phyloP scores from a whole-genome alignment of 2,797 vertebrate species.

The Thaleichthys pacificus region DNA sequence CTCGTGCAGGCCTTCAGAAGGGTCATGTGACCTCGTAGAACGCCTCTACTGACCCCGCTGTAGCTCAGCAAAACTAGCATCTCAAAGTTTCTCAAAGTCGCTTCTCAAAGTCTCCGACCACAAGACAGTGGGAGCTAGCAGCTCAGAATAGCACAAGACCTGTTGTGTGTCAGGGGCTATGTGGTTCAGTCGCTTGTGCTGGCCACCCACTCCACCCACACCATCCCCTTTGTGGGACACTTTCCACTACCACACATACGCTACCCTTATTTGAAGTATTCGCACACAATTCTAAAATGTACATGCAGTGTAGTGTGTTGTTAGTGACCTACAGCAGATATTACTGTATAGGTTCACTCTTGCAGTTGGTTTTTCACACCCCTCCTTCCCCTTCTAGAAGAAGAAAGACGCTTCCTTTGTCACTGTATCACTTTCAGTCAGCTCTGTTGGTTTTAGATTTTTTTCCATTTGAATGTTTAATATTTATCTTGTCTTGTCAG shows the following conservation, averaged over 20 bases:
- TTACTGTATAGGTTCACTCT: too few relatives aligned
- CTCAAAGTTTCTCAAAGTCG: too few relatives aligned
- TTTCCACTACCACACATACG: not conserved
- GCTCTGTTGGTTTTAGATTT: slow-evolving; percentile 4
- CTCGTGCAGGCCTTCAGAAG: not conserved
- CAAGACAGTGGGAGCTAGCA: slow-evolving; percentile 21
- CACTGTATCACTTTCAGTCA: not conserved
- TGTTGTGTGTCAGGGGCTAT: slow-evolving; percentile 4
- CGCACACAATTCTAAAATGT: too few relatives aligned
- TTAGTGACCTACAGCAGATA: too few relatives aligned
- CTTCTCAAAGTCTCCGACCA: not conserved
- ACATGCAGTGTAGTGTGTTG: too few relatives aligned
- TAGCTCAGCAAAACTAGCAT: too few relatives aligned
- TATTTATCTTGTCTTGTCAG: not conserved
- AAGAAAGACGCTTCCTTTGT: not conserved
- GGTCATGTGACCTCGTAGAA: too few relatives aligned
- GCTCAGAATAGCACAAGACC: slow-evolving; percentile 1
- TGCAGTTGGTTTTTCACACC: not conserved
- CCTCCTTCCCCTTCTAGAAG: not conserved
- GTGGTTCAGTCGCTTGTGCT: slow-evolving; percentile 10
- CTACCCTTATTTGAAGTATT: too few relatives aligned
- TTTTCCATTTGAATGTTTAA: not conserved
- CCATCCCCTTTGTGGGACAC: too few relatives aligned
- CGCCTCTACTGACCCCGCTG: too few relatives aligned
- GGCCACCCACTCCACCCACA: not conserved